Evolutionary conservation across 1,140 invertebrate species (phyloP), one percentile per base, ranked within the genome.

Genomic region (Magallana angulata): DNA sequence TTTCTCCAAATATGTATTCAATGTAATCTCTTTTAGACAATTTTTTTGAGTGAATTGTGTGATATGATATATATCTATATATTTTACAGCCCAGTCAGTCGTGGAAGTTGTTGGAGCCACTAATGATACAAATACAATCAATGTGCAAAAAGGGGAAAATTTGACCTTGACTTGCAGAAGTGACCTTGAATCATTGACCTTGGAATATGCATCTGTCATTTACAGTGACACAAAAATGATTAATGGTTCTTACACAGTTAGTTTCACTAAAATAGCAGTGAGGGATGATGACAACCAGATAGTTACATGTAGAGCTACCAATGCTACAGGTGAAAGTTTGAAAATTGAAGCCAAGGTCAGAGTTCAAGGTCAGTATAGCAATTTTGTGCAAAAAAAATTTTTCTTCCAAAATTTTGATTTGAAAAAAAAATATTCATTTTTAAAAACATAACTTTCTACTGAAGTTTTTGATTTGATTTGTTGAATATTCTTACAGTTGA

Each of bases 161-260:
- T 36, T 76, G 68, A 76, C 68, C 68, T 76, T 76, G 68, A 36
- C 7, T 30, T 76, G 68, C 24, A 76, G 36, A 30, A 76, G 68
- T 76, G 68, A 76, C 68, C 68, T 76, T 76, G 18, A 8, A 36
- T 48, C 68, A 18, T 24, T 76, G 68, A 76, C 68, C 2, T 76
- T 76, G 24, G 68, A 76, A 76, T 76, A 76, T 76, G 18, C 68
- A 8, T 36, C 68, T 30, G 68, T 76, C 36, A 12, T 36, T 24
- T 76, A 76, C 24, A 76, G 30, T 30, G 36, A 76, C 68, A 76
- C 68, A 36, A 30, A 76, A 76, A 9, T 1, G 24, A 24, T 30
- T 24, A 76, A 76, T 76, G 68, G 68, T 9, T 30, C 68, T 24
- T 76, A 36, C 14, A 30, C 18, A 12, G 24, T 76, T 5, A 30